phyloP scores from a whole-genome alignment of 2,113 vertebrate species.

The Alces alces region DNA sequence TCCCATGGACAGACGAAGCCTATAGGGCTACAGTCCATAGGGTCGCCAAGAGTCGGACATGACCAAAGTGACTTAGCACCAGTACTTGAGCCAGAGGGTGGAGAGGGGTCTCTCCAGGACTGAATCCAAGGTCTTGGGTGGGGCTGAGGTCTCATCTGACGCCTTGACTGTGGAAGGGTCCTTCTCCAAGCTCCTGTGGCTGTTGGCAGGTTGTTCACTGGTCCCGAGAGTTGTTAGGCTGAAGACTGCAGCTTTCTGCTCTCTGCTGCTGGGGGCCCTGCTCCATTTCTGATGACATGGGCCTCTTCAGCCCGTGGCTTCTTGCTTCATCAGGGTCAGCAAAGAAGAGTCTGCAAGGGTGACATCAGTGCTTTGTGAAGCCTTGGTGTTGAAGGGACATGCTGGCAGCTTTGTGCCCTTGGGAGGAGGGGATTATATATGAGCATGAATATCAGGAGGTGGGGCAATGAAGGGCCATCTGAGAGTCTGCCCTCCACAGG shows the following conservation, averaged over 20 bases:
- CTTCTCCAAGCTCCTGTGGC: background rate
- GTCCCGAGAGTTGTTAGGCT: background rate
- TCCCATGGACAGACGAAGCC: background rate
- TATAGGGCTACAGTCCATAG: background rate
- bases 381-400: background rate
- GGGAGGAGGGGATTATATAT: background rate
- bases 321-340: background rate
- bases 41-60: rapidly evolving
- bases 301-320: rapidly evolving
- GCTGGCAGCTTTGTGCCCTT: no score
- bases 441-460: background rate
- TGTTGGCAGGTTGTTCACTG: background rate
- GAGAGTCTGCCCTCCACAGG: background rate
- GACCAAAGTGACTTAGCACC: background rate
- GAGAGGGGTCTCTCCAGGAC: background rate
- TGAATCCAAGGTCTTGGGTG: background rate
- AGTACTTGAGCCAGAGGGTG: rapidly evolving
- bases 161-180: background rate
- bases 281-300: background rate
- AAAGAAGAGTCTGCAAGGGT: background rate
- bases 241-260: background rate
- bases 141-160: background rate
- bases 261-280: background rate
- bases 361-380: background rate
- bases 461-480: background rate